phyloP scores from a whole-genome alignment of 2,888 invertebrate species.

The Apantesis nais region DNA sequence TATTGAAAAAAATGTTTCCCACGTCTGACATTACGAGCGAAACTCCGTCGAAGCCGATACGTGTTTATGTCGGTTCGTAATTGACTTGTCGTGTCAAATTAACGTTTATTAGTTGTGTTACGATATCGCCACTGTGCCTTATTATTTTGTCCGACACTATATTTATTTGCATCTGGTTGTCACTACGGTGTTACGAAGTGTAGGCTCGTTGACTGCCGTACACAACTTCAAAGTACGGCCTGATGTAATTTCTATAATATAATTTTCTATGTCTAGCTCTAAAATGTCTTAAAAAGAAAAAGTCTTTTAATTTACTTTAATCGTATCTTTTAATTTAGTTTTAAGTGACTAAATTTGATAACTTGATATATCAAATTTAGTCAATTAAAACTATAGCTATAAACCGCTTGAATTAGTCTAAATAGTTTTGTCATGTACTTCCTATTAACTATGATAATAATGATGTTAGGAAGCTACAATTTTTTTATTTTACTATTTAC shows the following conservation, averaged over 20 bases:
- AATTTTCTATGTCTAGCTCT: background rate
- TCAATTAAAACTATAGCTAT: no score
- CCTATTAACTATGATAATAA: no score
- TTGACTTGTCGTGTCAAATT: conserved; percentile 84
- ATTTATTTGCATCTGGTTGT: conserved; percentile 70
- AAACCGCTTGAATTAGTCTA: no score
- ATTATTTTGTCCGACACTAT: conserved; percentile 72
- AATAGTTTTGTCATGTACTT: no score
- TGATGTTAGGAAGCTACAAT: no score
- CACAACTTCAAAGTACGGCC: conserved; percentile 26
- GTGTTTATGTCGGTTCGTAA: conserved; percentile 79
- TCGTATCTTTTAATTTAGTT: background rate
- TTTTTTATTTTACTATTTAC: no score
- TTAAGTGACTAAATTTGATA: no score
- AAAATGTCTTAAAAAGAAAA: background rate
- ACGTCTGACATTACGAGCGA: conserved; percentile 69
- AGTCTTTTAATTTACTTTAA: background rate
- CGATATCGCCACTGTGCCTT: conserved; percentile 72
- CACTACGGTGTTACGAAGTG: conserved; percentile 55
- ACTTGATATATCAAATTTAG: no score
- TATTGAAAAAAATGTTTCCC: conserved; percentile 58
- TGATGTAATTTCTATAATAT: conserved; percentile 34
- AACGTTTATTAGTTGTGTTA: conserved; percentile 81
- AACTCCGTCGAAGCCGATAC: conserved; percentile 72
- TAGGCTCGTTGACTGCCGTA: conserved; percentile 33